Conservation (phyloP, 2,888 invertebrate species). For the Adelognathus sp. region DNA sequence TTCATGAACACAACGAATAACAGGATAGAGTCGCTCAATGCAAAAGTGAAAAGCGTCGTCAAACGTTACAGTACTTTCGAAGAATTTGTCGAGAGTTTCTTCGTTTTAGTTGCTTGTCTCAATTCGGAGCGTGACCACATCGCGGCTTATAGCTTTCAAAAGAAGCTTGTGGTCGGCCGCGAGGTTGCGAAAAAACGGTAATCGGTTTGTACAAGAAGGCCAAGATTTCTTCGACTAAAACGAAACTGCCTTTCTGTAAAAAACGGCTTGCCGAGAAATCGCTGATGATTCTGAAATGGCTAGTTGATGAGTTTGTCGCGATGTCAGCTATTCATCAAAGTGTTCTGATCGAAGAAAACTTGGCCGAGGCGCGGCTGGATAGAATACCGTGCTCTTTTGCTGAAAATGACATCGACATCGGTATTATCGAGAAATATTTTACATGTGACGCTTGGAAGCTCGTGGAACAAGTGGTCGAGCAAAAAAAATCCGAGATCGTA, state of each 20-base stretch:
- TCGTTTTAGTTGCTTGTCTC: slow-evolving; percentile 11
- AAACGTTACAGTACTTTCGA: slow-evolving; percentile 34
- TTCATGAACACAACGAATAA: slow-evolving; percentile 52
- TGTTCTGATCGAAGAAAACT: not conserved
- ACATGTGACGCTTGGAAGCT: not conserved
- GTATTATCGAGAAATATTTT: not conserved
- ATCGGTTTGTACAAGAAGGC: not conserved
- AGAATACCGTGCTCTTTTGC: not conserved
- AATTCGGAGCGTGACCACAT: slow-evolving; percentile 40
- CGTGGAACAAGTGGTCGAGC: not conserved
- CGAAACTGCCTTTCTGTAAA: not conserved
- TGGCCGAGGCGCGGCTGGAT: not conserved
- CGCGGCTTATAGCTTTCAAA: slow-evolving; percentile 36
- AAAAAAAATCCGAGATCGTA: not conserved
- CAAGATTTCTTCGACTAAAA: not conserved
- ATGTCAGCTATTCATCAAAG: not conserved
- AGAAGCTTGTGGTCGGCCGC: not conserved
- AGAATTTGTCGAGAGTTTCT: slow-evolving; percentile 41
- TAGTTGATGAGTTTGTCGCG: not conserved
- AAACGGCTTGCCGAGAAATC: not conserved
- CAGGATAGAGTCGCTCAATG: slow-evolving; percentile 42
- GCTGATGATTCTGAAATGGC: not conserved
- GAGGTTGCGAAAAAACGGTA: not conserved
- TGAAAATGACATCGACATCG: not conserved
- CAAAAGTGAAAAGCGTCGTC: slow-evolving; percentile 31